These are phyloP conservation scores for Somateria mollissima DNA, from an alignment of 2,797 vertebrate species.

Conservation along the genomic window DNA sequence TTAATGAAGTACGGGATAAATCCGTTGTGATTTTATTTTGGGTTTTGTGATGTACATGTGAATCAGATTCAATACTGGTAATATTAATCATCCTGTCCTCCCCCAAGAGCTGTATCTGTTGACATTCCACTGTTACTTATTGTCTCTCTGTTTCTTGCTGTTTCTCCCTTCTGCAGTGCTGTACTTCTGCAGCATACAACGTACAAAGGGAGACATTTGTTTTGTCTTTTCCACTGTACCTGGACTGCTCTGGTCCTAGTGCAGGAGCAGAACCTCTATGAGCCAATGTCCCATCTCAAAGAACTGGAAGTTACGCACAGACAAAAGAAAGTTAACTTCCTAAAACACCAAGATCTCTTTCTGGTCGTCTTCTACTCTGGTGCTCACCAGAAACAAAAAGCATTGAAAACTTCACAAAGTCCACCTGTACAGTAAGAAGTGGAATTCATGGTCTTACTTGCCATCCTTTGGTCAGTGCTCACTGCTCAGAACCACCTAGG, in stretches of 20 bases:
- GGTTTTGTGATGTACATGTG: neutral
- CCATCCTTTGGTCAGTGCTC: neutral
- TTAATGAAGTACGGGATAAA: neutral
- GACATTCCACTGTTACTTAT: neutral
- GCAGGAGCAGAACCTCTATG: neutral
- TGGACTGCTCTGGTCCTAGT: neutral
- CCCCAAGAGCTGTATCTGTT: neutral
- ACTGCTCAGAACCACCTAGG: neutral
- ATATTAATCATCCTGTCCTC: neutral
- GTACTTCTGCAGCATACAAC: neutral
- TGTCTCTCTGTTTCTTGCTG: neutral
- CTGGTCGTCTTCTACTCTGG: neutral
- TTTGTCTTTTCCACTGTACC: neutral
- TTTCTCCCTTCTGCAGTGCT: neutral
- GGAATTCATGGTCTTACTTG: neutral
- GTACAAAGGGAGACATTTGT: neutral
- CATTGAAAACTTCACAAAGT: neutral
- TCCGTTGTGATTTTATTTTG: neutral
- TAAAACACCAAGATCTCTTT: neutral
- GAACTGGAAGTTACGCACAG: neutral
- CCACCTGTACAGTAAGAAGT: neutral
- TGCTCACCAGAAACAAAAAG: neutral
- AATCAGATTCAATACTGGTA: neutral
- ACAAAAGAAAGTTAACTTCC: neutral
- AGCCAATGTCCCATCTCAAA: accelerated